Evolutionary conservation across 2,797 vertebrate genomes (phyloP), one percentile per base, ranked within the genome.

Genomic region (Myiotriccus ornatus): DNA sequence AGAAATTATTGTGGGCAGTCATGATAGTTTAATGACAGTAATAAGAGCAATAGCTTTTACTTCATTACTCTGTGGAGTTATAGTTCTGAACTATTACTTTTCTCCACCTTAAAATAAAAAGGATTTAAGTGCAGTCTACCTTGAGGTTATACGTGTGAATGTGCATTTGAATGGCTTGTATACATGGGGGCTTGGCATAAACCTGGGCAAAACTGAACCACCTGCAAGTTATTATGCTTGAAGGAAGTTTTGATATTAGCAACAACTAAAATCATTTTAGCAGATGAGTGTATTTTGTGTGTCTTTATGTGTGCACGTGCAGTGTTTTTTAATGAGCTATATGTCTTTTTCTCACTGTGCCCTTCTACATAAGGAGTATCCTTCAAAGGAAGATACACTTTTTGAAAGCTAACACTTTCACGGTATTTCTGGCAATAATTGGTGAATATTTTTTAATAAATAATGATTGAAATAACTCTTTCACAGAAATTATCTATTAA

Each of bases 381-480:
- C 79, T 93, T 91, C 87, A 93, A 90, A 87, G 74, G 47, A 80
- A 95, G 56, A 70, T 25, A 63, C 25, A 19, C 34, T 93, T 75
- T 83, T 85, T 82, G 94, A 67, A 35, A 94, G 59, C 86, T 82
- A 49, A 80, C 59, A 20, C 46, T 87, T 63, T 35, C 64, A 50
- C 8, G 0, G 91, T 95, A 84, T 94, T 96, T 93, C 95, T 95
- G 83, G 90, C 59, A 92, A 65, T 96, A 96, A 95, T 79, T 90
- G 91, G 64, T 71, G 95, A 89, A 74, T 96, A 75, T 89, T 91
- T 94, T 94, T 96, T 89, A 95, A 95, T 95, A 95, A 96, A 91
- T 94, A 90, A 93, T 85, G 76, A 94, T 82, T 94, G 89, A 95
- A 95, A 94, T 95, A 95, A 82, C 47, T 96, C 92, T 93, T 87